These are phyloP conservation scores for Catagonus wagneri DNA, from an alignment of 2,113 vertebrate genomes.

Conservation along the genomic window DNA sequence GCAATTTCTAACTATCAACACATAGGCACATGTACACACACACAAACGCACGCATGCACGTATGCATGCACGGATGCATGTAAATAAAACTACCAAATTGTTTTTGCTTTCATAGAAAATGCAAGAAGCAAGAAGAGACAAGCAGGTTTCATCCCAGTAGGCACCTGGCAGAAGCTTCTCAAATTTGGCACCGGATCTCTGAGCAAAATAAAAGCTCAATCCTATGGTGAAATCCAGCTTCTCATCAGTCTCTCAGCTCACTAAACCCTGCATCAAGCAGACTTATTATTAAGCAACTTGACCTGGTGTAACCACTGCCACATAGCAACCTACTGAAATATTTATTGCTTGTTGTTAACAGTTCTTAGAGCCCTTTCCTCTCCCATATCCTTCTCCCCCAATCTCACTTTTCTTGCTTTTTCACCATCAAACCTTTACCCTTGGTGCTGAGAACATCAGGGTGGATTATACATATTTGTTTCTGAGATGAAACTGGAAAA, in stretches of 20 bases:
- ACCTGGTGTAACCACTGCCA: constrained; percentile 56
- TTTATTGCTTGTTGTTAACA: constrained; percentile 44
- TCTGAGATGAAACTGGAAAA: background rate
- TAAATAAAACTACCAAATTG: background rate
- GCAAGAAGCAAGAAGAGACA: constrained; percentile 45
- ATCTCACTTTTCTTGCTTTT: background rate
- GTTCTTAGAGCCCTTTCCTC: background rate
- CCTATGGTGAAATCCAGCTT: constrained; percentile 48
- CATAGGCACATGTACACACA: too few relatives aligned
- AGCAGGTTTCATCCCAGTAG: constrained; percentile 23
- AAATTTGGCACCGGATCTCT: constrained; percentile 9
- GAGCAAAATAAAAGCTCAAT: constrained; percentile 67
- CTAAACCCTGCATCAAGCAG: constrained; percentile 13
- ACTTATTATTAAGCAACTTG: constrained; percentile 51
- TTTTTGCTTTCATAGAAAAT: constrained; percentile 60
- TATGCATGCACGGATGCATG: background rate
- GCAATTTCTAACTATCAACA: background rate
- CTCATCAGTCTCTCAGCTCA: background rate
- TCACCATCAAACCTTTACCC: constrained; percentile 12
- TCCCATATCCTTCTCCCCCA: background rate
- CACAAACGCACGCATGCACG: background rate
- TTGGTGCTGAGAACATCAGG: background rate
- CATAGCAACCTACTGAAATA: constrained; percentile 64
- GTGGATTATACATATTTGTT: background rate
- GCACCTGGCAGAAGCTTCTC: background rate